These are phyloP conservation scores for Molossus molossus DNA, from an alignment of 2,797 vertebrate species.

Conservation along the genomic window DNA sequence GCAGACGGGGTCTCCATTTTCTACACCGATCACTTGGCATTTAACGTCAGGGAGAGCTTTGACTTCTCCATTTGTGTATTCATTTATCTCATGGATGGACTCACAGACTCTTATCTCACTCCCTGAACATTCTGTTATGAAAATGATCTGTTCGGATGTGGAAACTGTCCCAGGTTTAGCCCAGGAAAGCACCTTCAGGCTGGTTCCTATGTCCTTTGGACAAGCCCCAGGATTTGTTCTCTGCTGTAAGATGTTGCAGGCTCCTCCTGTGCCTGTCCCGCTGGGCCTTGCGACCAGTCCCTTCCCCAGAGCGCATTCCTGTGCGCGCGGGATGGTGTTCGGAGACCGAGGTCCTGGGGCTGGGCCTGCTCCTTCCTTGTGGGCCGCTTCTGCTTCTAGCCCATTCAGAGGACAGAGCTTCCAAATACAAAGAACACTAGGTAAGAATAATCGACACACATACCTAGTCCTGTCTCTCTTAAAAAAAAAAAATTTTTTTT, in stretches of 20 bases:
- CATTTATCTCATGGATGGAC: background rate
- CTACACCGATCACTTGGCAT: background rate
- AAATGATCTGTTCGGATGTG: background rate
- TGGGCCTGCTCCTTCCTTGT: background rate
- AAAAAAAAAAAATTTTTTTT: no score
- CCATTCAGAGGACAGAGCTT: background rate
- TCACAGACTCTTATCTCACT: background rate
- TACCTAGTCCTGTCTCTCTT: background rate
- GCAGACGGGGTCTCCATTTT: background rate
- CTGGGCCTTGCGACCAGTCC: background rate
- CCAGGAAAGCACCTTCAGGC: background rate
- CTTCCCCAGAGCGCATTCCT: no score
- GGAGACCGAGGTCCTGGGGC: background rate
- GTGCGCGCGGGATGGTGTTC: fast-evolving
- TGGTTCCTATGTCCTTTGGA: background rate
- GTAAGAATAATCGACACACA: background rate
- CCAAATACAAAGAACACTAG: background rate
- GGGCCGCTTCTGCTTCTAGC: background rate
- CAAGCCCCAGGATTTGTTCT: background rate
- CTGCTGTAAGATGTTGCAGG: background rate
- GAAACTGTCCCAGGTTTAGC: background rate
- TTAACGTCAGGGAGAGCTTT: background rate
- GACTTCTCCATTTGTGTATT: background rate
- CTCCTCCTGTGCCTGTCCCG: background rate
- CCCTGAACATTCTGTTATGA: background rate